Evolutionary conservation across 2,797 vertebrate genomes (phyloP).

Genomic region (Babyrousa celebensis): DNA sequence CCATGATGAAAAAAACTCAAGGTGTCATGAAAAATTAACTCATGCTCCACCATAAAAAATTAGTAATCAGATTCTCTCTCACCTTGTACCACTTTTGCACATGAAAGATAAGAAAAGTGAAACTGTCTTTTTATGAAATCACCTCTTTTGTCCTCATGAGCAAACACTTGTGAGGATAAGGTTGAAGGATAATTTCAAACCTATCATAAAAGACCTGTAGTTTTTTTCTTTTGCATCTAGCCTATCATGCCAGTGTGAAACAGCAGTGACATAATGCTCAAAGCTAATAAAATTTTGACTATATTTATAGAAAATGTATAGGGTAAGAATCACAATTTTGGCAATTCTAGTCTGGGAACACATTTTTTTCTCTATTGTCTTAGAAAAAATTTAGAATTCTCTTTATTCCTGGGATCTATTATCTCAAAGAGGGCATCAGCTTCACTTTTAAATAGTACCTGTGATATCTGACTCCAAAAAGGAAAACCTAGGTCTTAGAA

Average conservation of each 20-base stretch:
- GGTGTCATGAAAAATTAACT: conserved; percentile 30
- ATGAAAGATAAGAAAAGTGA: neutral
- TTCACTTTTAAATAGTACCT: neutral
- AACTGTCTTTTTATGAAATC: neutral
- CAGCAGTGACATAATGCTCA: neutral
- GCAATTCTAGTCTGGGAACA: neutral
- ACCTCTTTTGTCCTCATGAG: neutral
- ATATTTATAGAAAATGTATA: neutral
- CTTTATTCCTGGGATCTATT: neutral
- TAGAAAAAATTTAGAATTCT: neutral
- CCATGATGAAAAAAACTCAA: neutral
- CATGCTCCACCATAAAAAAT: neutral
- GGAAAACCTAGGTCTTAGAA: neutral
- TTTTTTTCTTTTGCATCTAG: neutral
- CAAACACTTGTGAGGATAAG: neutral
- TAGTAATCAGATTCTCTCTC: neutral
- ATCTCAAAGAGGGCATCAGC: neutral
- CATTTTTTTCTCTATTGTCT: neutral
- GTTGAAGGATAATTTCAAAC: neutral
- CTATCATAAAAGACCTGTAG: neutral
- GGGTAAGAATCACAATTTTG: neutral
- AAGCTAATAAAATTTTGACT: neutral
- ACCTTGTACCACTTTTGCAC: neutral
- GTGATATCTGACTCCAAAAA: neutral
- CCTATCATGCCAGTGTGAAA: neutral